Conservation (phyloP, 2,113 vertebrate species). For the Laticauda laticaudata region DNA sequence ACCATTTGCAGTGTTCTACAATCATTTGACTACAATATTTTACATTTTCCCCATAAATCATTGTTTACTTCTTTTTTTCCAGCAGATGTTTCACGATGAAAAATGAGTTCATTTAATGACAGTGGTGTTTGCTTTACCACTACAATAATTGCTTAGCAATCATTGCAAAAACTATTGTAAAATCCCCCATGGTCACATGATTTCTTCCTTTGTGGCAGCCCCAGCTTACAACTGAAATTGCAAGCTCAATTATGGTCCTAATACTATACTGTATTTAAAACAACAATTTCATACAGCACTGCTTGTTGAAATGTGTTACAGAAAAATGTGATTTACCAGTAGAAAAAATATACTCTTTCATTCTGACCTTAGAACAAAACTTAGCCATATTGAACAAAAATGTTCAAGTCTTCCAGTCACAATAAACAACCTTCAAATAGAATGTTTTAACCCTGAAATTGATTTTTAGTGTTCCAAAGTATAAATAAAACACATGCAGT, state of each 20-base stretch:
- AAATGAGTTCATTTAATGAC: neutral
- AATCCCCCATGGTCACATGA: neutral
- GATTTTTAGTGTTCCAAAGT: neutral
- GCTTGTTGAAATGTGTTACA: neutral
- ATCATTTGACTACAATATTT: neutral
- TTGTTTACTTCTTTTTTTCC: neutral
- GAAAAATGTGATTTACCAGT: neutral
- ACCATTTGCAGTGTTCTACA: neutral
- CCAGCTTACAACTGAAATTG: neutral
- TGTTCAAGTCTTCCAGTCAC: neutral
- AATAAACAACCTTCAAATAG: neutral
- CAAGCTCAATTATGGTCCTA: neutral
- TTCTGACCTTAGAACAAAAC: neutral
- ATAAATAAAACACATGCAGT: neutral
- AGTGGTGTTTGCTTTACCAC: neutral
- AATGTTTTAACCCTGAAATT: neutral
- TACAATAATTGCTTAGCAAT: neutral
- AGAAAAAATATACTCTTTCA: neutral
- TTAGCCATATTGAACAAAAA: neutral
- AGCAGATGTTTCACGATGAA: neutral
- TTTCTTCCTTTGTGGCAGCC: neutral
- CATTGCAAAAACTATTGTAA: neutral
- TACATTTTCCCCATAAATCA: neutral
- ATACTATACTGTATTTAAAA: neutral
- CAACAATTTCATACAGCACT: neutral